Evolutionary conservation across 1,140 invertebrate species (phyloP).

Genomic region (Orius laevigatus): DNA sequence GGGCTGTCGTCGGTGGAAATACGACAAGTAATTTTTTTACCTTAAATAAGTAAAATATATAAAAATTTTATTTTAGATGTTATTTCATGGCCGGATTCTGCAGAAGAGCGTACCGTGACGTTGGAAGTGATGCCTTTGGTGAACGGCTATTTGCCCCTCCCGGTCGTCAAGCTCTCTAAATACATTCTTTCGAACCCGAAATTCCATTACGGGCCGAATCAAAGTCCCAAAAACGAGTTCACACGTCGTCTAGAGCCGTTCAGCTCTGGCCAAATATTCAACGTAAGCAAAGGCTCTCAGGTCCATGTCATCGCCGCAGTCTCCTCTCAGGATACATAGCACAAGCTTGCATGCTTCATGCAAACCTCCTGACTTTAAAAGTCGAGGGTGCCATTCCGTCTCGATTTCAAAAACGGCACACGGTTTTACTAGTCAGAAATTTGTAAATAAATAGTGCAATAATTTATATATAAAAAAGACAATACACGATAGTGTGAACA

Average conservation of each 20-base stretch:
- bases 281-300: conserved; percentile 71
- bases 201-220: conserved; percentile 9
- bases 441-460: too few species aligned
- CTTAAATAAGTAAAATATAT: background rate
- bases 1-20: conserved; percentile 66
- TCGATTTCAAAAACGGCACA: too few species aligned
- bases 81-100: conserved; percentile 50
- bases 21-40: conserved; percentile 43
- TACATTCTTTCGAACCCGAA: conserved; percentile 64
- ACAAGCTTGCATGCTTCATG: conserved; percentile 2
- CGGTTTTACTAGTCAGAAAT: too few species aligned
- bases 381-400: too few species aligned
- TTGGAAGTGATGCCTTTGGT: conserved; percentile 83
- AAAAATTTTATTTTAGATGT: conserved; percentile 41
- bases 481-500: too few species aligned
- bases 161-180: conserved; percentile 73
- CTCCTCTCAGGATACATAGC: conserved; percentile 11
- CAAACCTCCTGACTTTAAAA: conserved; percentile 7
- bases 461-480: too few species aligned
- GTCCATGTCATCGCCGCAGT: conserved; percentile 54
- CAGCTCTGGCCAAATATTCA: conserved; percentile 73
- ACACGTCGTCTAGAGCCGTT: conserved; percentile 53
- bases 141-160: conserved; percentile 74
- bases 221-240: background rate
- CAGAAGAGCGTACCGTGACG: conserved; percentile 52